phyloP scores from a whole-genome alignment of 2,113 vertebrate species.

The Mesocricetus auratus region DNA sequence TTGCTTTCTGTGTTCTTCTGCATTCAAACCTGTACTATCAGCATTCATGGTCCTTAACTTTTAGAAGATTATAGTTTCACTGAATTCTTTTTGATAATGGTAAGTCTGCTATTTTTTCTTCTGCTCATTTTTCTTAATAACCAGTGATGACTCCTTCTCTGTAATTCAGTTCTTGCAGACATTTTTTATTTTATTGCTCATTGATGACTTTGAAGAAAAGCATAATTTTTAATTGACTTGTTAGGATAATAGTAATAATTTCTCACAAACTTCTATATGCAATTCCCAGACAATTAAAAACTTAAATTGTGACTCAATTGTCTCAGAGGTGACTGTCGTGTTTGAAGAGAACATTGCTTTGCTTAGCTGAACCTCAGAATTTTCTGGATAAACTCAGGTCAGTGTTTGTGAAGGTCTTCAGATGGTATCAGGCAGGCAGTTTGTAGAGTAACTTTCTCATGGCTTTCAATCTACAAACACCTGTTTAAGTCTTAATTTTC shows the following conservation, averaged over 20 bases:
- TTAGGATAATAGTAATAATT: background rate
- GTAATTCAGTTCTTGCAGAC: background rate
- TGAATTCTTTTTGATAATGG: background rate
- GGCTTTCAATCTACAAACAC: background rate
- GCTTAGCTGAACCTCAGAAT: background rate
- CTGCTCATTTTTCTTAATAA: background rate
- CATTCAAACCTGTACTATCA: background rate
- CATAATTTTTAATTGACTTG: background rate
- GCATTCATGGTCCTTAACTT: background rate
- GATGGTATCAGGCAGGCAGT: no score
- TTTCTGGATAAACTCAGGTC: background rate
- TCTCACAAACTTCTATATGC: background rate
- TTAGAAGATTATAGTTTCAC: background rate
- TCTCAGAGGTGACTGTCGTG: background rate
- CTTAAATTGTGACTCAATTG: background rate
- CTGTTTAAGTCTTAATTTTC: background rate
- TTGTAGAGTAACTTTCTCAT: background rate
- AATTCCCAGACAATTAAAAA: background rate
- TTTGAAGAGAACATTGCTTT: background rate
- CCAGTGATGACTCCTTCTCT: background rate
- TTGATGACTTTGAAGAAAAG: background rate
- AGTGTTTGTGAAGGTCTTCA: background rate
- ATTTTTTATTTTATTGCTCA: background rate
- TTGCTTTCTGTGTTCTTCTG: background rate
- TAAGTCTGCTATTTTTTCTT: background rate